Evolutionary conservation across 2,888 invertebrate species (phyloP), one percentile per base, ranked within the genome.

Genomic region (Danaus chrysippus): DNA sequence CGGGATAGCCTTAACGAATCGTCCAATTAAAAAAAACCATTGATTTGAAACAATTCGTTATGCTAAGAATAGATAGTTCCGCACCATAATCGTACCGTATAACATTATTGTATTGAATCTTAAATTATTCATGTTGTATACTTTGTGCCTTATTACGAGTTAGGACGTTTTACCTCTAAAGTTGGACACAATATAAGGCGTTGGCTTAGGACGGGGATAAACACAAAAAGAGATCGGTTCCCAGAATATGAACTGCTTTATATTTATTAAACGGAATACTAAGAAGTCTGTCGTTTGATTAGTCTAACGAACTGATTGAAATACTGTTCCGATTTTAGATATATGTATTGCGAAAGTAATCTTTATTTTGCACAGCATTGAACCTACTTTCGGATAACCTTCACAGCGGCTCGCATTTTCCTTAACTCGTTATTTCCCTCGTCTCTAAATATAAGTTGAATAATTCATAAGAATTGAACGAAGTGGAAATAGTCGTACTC

Each of bases 261-360:
- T 87, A 88, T 89, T 89, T 90, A 89, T 87, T 89, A 86, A 80
- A 85, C 77, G 74, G 80, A 79, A 79, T 87, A 87, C 87, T 79
- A 83, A 83, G 86, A 86, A 85, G 75, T 72, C 66, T 70, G 73
- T 74, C 78, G 78, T 73, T 83, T 76, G 79, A 83, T 86, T 86
- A 79, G 82, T 79, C 84, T 86, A 85, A 88, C 86, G 81, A 88
- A 87, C 84, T 78, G 84, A 87, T 86, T 84, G 85, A 83, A 85
- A 86, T 82, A 83, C 78, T 76, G 78, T 84, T 87, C 86, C 86
- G 83, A 87, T 85, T 78, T 80, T 68, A 59, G 59, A 58, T 58
- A 66, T 59, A 70, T 68, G 54, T 5, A 34, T 34, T 34, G 68
- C 71, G 43, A 78, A 74, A 74, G 52, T 61, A 63, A 63, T 63